Evolutionary conservation across 2,113 vertebrate genomes (phyloP).

Genomic region (Datnioides undecimradiatus): DNA sequence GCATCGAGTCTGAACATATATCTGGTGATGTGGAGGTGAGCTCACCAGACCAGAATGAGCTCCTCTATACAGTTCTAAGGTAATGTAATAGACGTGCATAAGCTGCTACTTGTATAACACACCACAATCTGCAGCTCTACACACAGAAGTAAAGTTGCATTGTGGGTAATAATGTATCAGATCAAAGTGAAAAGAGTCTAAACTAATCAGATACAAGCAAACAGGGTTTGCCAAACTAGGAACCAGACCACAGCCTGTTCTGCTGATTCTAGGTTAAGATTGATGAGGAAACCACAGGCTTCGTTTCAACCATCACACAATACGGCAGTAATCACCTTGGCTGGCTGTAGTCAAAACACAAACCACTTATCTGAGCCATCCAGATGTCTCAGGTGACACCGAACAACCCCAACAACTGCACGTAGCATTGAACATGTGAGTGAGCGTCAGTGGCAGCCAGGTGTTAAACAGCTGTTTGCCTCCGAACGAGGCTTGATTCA

Average conservation of each 20-base stretch:
- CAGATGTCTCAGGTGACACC: constrained; percentile 4
- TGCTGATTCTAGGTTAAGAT: neutral
- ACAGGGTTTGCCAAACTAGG: neutral
- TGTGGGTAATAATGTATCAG: neutral
- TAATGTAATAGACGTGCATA: no score
- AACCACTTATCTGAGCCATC: neutral
- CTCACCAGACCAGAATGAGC: neutral
- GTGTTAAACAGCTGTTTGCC: constrained; percentile 39
- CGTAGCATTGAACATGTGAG: neutral
- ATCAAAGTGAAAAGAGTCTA: no score
- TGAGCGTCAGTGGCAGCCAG: constrained; percentile 12
- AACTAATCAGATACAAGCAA: neutral
- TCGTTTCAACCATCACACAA: neutral
- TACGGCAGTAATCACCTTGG: neutral
- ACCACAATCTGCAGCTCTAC: neutral
- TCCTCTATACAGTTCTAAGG: no score
- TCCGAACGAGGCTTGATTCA: constrained; percentile 5
- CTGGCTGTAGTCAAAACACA: neutral
- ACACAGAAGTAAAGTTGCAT: neutral
- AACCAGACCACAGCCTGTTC: neutral
- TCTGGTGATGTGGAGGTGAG: neutral
- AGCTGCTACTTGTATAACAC: neutral
- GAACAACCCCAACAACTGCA: neutral
- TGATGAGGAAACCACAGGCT: neutral
- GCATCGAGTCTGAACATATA: no score